A percentile compares a stretch with the other conserved stretches of the same genome.
Conservation (phyloP, 2,113 vertebrate genomes). For the Saguinus imperator region DNA sequence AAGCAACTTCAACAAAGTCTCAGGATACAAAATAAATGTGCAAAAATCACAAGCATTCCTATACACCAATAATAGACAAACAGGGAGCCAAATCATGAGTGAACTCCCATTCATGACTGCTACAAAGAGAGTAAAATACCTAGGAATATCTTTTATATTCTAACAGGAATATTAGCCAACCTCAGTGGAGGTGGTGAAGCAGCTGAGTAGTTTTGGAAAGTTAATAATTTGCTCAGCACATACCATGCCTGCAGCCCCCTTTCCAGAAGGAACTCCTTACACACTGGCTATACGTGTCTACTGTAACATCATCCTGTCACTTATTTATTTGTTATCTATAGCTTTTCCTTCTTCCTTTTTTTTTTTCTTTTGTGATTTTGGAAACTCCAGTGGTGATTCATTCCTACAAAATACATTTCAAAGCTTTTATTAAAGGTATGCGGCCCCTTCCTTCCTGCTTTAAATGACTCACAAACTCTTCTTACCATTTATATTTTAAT, state of each 20-base stretch:
- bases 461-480: constrained; percentile 40
- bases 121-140: too few species aligned
- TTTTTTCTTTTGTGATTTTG: not conserved
- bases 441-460: constrained; percentile 35
- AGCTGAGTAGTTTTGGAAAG: not conserved
- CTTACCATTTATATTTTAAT: constrained; percentile 29
- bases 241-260: not conserved
- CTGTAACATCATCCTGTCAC: not conserved
- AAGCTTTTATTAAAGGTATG: constrained; percentile 58
- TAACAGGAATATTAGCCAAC: not conserved
- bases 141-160: not conserved
- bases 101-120: too few species aligned
- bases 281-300: not conserved
- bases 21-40: too few species aligned
- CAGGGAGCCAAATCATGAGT: too few species aligned
- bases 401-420: constrained; percentile 57
- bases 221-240: not conserved
- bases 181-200: not conserved
- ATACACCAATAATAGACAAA: too few species aligned
- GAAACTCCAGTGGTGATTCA: constrained; percentile 83
- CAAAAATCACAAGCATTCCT: too few species aligned
- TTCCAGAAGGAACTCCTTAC: not conserved
- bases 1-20: too few species aligned
- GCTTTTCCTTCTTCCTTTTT: not conserved
- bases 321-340: not conserved